Evolutionary conservation across 2,113 vertebrate species (phyloP), one percentile per base, ranked within the genome.

Genomic region (Oxyura jamaicensis): DNA sequence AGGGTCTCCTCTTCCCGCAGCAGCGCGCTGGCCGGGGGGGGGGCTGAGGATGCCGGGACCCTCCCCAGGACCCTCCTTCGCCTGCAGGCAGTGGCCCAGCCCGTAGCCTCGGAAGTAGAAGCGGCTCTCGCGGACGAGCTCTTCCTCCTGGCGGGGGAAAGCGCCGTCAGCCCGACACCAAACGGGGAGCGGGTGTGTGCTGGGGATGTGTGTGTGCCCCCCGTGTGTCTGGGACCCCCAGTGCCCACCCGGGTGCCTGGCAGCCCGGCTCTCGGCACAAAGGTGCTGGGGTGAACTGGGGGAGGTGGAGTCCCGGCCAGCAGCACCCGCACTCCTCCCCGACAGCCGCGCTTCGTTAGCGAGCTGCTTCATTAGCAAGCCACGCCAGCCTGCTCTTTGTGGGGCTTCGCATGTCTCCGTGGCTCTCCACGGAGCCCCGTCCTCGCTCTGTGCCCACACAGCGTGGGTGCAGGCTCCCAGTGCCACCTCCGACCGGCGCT

Each of bases 51-150:
- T 88, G 1, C 97, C 92, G 13, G 98, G 94, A 6, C 94, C 97
- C 75, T 98, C 98, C 71, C 97, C 91, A 15, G 96, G 92, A 10
- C 97, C 96, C 1, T 99, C 98, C 90, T 98, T 98, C 5, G 94
- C 93, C 96, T 98, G 98, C 92, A 99, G 96, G 95, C 98, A 99
- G 80, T 98, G 99, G 53, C 99, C 98, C 88, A 99, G 94, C 88
- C 98, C 98, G 2, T 99, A 99, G 88, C 98, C 98, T 55, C 95
- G 98, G 95, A 99, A 98, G 96, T 99, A 99, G 97, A 99, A 98
- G 48, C 97, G 98, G 31, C 98, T 98, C 83, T 98, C 98, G 0
- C 95, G 98, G 92, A 98, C 97, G 11, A 99, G 97, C 96, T 99
- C 97, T 82, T 99, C 98, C 79, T 99, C 98, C 97, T 99, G 97